phyloP scores from a whole-genome alignment of 2,797 vertebrate species.

The Enteromius treurensis region DNA sequence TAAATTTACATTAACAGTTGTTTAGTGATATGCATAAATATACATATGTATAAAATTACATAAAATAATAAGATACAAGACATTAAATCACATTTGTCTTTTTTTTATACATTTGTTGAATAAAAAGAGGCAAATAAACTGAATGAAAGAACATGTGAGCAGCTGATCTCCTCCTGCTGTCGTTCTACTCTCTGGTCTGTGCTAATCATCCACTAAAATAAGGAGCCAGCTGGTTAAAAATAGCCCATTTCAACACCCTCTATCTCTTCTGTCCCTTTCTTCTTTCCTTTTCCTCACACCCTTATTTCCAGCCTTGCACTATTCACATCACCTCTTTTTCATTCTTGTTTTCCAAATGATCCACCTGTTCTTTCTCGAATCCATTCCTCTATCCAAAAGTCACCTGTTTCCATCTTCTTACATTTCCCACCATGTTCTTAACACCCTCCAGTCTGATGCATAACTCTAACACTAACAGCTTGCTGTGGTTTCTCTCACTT shows the following conservation, averaged over 20 bases:
- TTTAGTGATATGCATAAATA: not conserved
- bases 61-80: not conserved
- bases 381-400: not conserved
- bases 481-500: not conserved
- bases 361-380: not conserved
- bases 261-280: not conserved
- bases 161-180: not conserved
- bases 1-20: too few relatives aligned
- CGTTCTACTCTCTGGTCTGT: not conserved
- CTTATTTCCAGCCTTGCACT: not conserved
- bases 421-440: not conserved
- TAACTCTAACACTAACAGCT: not conserved
- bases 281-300: not conserved
- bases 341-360: constrained; percentile 6
- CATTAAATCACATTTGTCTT: not conserved
- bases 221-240: constrained; percentile 40
- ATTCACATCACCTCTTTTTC: not conserved
- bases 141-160: constrained; percentile 5
- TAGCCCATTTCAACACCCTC: constrained; percentile 14
- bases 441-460: not conserved
- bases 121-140: not conserved
- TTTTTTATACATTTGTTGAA: not conserved
- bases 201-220: constrained; percentile 37
- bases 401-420: not conserved
- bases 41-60: not conserved